Percentiles rank a stretch among this genome's conserved stretches.
phyloP scores from a whole-genome alignment of 1,140 invertebrate species.

The Drosophila azteca region DNA sequence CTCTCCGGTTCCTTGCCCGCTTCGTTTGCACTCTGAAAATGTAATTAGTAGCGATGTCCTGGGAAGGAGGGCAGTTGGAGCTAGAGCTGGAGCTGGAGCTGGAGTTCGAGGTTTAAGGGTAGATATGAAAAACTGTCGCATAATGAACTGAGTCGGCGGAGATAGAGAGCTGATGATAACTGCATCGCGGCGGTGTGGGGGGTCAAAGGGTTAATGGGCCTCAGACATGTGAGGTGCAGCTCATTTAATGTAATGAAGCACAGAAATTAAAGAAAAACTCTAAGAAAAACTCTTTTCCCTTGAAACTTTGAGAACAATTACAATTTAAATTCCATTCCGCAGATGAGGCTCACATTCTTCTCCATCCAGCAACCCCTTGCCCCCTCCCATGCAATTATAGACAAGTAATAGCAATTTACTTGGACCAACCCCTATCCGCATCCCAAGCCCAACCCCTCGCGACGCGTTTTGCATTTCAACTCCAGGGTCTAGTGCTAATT shows the following conservation, averaged over 20 bases:
- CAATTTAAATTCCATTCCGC: constrained; percentile 61
- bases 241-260: constrained; percentile 49
- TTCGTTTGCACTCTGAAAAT: constrained; percentile 80
- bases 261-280: background rate
- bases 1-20: constrained; percentile 43
- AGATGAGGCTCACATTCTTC: constrained; percentile 17
- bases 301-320: constrained; percentile 46
- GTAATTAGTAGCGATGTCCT: constrained; percentile 69
- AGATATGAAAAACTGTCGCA: constrained; percentile 74
- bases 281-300: constrained; percentile 19
- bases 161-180: constrained; percentile 55
- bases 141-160: constrained; percentile 64
- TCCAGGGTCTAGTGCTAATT: constrained; percentile 59
- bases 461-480: constrained; percentile 55
- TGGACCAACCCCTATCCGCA: constrained; percentile 19
- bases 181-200: constrained; percentile 6
- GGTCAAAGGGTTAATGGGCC: constrained; percentile 71
- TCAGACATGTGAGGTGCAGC: constrained; percentile 64
- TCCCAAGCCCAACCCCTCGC: constrained; percentile 16
- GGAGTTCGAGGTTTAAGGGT: constrained; percentile 41
- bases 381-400: constrained; percentile 52
- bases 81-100: no score
- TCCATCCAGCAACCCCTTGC: background rate
- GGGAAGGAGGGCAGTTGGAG: background rate
- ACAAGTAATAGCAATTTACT: constrained; percentile 78